Conservation (phyloP, 2,888 invertebrate species). For the Cephus spinipes region DNA sequence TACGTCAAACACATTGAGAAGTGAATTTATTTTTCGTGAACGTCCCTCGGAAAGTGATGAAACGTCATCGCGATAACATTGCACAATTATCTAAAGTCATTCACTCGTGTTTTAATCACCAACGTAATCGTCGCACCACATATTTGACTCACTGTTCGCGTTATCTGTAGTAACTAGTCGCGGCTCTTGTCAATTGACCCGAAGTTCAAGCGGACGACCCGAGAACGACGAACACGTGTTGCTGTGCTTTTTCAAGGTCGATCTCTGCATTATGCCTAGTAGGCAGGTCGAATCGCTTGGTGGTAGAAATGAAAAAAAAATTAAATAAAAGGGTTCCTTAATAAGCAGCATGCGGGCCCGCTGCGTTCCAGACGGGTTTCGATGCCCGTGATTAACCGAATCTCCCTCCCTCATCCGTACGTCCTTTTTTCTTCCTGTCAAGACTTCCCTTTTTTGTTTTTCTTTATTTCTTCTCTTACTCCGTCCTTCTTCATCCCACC, state of each 20-base stretch:
- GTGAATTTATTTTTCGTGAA: too few species aligned
- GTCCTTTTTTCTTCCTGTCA: not conserved
- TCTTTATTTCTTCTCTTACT: not conserved
- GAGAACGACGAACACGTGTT: not conserved
- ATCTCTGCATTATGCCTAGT: not conserved
- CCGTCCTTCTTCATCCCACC: too few species aligned
- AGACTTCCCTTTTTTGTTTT: not conserved
- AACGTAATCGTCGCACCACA: too few species aligned
- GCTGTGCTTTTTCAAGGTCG: not conserved
- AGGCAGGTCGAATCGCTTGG: not conserved
- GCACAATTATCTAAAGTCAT: too few species aligned
- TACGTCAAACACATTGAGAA: too few species aligned
- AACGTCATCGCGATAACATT: too few species aligned
- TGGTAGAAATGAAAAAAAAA: not conserved
- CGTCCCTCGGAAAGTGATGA: too few species aligned
- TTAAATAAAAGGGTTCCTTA: not conserved
- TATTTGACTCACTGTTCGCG: too few species aligned
- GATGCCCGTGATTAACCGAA: constrained; percentile 8
- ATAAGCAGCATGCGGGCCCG: not conserved
- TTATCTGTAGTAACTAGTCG: too few species aligned
- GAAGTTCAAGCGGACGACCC: not conserved
- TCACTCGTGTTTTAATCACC: too few species aligned
- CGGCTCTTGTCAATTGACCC: not conserved
- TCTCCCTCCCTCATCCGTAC: not conserved
- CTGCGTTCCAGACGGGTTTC: constrained; percentile 2